A percentile compares a stretch with the other conserved stretches of the same genome.
phyloP scores from a whole-genome alignment of 2,113 vertebrate species.

The human (Homo sapiens) region DNA sequence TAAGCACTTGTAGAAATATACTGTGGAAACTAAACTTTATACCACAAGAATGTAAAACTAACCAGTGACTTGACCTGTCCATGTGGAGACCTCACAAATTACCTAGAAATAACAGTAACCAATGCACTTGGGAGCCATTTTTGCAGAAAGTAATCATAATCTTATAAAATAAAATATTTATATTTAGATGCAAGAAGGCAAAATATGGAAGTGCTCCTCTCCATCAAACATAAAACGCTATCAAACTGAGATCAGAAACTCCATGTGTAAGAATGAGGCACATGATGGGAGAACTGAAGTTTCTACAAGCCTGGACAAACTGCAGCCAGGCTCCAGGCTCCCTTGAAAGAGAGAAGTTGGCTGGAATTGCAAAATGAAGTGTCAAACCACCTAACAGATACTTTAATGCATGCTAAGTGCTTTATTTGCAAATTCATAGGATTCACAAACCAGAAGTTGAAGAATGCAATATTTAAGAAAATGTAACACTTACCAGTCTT shows the following conservation, averaged over 20 bases:
- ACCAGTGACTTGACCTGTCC: neutral
- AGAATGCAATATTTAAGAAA: neutral
- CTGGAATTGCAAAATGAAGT: constrained; percentile 21
- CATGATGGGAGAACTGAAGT: neutral
- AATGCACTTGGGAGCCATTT: neutral
- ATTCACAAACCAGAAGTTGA: neutral
- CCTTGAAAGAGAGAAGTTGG: neutral
- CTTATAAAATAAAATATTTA: neutral
- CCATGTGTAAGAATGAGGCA: neutral
- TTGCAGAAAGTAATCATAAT: neutral
- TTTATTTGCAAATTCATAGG: neutral
- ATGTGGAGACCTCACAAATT: neutral
- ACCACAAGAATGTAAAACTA: neutral
- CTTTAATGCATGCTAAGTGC: neutral
- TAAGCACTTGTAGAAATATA: neutral
- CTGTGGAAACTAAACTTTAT: neutral
- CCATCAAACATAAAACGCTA: neutral
- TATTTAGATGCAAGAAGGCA: neutral
- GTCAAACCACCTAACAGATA: neutral
- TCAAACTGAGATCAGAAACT: neutral
- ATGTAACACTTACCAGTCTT: constrained; percentile 2
- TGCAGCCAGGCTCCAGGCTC: neutral
- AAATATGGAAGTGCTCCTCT: neutral
- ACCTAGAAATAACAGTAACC: neutral
- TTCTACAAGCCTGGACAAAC: neutral